Conservation (phyloP, 2,888 invertebrate species). For the Seladonia tumulorum region DNA sequence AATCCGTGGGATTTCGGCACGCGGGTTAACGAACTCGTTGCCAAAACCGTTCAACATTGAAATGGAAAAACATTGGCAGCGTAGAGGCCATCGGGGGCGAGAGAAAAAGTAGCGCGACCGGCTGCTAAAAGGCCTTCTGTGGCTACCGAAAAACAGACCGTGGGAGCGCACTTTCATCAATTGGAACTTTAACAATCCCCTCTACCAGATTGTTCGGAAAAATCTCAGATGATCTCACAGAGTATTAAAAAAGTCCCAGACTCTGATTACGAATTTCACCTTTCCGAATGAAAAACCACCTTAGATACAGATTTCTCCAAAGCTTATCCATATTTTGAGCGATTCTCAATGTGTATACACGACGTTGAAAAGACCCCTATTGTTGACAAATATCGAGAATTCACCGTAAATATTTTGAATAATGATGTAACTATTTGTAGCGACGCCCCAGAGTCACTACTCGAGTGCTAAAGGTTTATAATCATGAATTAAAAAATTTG, state of each 20-base stretch:
- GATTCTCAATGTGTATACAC: too few relatives aligned
- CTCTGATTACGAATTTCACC: neutral
- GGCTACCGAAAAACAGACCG: constrained; percentile 43
- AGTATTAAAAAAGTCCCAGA: neutral
- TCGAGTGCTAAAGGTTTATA: neutral
- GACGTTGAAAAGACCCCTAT: too few relatives aligned
- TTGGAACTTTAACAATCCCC: neutral
- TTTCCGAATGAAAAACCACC: neutral
- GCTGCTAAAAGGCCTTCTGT: constrained; percentile 27
- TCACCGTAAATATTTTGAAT: too few relatives aligned
- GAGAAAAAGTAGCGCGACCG: neutral
- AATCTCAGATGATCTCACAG: neutral
- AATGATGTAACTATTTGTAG: too few relatives aligned
- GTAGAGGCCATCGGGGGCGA: constrained; percentile 4
- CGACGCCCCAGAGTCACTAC: too few relatives aligned
- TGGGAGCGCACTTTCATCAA: constrained; percentile 11
- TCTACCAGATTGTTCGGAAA: neutral
- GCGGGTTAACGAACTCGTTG: constrained; percentile 50
- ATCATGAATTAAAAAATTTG: neutral
- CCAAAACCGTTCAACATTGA: constrained; percentile 43
- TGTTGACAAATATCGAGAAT: too few relatives aligned
- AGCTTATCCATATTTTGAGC: neutral
- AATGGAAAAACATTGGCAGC: constrained; percentile 36
- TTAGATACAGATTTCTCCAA: neutral
- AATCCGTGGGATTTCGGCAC: constrained; percentile 24